Base-by-base conservation (phyloP, 2,113 vertebrate species). In the Prietella phreatophila region DNA sequence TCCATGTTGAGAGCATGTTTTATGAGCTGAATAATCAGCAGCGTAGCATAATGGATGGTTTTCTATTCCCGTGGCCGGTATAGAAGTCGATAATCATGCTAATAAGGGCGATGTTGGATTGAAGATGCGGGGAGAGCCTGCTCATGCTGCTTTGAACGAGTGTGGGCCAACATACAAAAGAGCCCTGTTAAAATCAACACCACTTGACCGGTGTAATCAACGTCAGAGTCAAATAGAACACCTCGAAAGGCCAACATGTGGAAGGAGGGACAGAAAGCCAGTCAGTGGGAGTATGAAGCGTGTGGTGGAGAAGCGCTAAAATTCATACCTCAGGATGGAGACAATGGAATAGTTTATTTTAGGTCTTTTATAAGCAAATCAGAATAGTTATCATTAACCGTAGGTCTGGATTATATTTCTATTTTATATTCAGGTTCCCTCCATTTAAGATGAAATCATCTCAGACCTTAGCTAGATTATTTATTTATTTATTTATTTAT, bases 181-280 rank as follows among this genome's bases (percentile, higher is more conserved):
- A 86, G 89, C 87, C 88, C 91, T 92, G 91, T 95, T 93, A 50
- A 82, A 91, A 85, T 82, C 91, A 88, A 87, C 91, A 91, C 89
- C 86, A 83, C 93, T 90, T 92, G 93, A 93, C 92, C 86, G 85
- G 91, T 92, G 71, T 69, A 0, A 36, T 93, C 91, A 88, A 82
- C 83, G 75, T 94, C 92, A 89, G 17, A 58, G 58, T 71, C 81
- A 79, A 33, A 83, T 83, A 63, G 47, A 82, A 50, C 19, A n/a
- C 39, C 83, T 60, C 27, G 33, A 83, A 61, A 83, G 55, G 50
- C 63, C 56, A 42, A 58, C 67, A 39, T 56, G 53, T 4, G 25
- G 39, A 63, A 13, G 19, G 33, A n/a, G 69, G 47, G 36, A 65
- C 42, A 8, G 58, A 33, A 36, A 50, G 73, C 25, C 39, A 81